Percentiles rank a stretch among this genome's conserved stretches.
Conservation (phyloP, 2,113 vertebrate species). For the Elephantulus edwardii region DNA sequence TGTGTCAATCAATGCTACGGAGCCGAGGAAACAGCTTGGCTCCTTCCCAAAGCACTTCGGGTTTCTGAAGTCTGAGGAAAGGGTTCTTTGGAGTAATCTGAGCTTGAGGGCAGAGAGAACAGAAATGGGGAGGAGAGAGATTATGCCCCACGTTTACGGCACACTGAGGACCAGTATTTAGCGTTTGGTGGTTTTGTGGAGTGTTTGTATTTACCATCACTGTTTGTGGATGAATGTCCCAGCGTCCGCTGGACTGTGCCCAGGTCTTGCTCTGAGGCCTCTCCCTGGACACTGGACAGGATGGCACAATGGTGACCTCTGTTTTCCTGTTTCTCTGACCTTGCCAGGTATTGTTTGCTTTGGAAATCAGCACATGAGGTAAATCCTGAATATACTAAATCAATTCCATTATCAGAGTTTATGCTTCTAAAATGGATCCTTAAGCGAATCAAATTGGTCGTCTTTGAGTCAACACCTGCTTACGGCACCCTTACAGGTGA, state of each 20-base stretch:
- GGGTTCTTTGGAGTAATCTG: not conserved
- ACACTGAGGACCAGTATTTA: not conserved
- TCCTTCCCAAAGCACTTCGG: not conserved
- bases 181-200: not conserved
- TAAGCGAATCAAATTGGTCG: not conserved
- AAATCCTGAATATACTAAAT: not conserved
- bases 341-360: not conserved
- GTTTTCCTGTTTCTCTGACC: not conserved
- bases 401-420: not conserved
- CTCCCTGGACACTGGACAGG: not conserved
- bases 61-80: not conserved
- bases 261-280: not conserved
- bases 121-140: not conserved
- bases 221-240: not conserved
- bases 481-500: not conserved
- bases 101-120: not conserved
- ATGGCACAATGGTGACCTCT: not conserved
- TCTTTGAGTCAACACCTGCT: not conserved
- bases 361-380: not conserved
- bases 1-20: not conserved
- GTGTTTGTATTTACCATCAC: not conserved
- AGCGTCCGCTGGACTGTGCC: not conserved
- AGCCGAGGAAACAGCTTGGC: not conserved
- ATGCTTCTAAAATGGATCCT: not conserved
- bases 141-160: not conserved